Base-by-base conservation (phyloP, 1,140 invertebrate genomes). In the Brachystomella parvula region DNA sequence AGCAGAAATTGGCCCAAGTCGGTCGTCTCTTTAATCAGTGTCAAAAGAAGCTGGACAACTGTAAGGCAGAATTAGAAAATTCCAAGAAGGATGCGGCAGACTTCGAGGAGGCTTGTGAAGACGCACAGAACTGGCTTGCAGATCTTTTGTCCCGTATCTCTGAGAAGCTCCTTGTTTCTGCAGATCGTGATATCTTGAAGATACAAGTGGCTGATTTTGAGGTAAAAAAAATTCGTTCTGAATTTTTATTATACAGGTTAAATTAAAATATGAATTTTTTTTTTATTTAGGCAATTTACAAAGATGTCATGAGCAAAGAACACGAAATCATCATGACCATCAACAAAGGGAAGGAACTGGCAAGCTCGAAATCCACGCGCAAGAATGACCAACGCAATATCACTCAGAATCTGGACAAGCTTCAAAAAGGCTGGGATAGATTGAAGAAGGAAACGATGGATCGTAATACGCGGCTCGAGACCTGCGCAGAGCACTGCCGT, bases 301-400 rank as follows among this genome's bases (percentile, higher is more conserved):
- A 89, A 65, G 89, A 94, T 74, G 88, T 94, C 0, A 87, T 93
- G 79, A 84, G 86, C 61, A 87, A 92, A 68, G 93, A 96, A 75
- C 92, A 95, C 74, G 92, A 96, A 80, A 86, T 96, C 0, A 92
- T 94, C 67, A 93, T 95, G 89, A 81, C 96, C 2, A 78, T 96
- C 24, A 93, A 95, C 74, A 95, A 94, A 79, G 94, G 93, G 69
- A 81, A 86, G 64, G 89, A 91, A 71, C 81, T 90, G 65, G 74
- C 44, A 30, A 61, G 9, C 9, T 77, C 83, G 0, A 83, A 85
- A 63, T 82, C 83, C 1, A 73, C 79, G 3, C 74, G 75, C 33
- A 75, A 76, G 59, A 73, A 71, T 29, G 77, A 79, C 31, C 77
- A 78, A 24, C 77, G 82, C 75, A 79, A 77, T 2, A 77, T 84